phyloP scores from a whole-genome alignment of 2,113 vertebrate species.

The Zingel zingel region DNA sequence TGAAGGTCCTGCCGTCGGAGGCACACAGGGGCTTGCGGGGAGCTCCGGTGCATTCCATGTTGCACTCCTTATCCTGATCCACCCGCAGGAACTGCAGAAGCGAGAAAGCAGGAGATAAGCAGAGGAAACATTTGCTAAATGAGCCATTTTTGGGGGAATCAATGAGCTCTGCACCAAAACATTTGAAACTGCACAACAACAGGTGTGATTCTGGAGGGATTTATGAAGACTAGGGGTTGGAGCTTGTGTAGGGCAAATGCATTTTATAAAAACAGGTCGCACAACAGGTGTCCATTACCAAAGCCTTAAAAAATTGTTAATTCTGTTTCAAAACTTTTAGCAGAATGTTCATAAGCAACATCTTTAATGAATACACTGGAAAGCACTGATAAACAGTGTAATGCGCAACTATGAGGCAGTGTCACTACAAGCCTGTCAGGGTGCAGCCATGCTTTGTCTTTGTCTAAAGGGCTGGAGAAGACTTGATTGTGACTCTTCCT shows the following conservation, averaged over 20 bases:
- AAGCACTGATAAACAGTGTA: constrained; percentile 26
- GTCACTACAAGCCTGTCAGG: constrained; percentile 46
- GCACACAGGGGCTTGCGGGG: constrained; percentile 93
- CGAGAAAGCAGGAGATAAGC: constrained; percentile 43
- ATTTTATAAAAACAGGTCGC: constrained; percentile 7
- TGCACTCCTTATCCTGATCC: constrained; percentile 97
- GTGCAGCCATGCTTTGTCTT: constrained; percentile 57
- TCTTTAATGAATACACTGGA: constrained; percentile 1
- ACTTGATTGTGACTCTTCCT: constrained; percentile 59
- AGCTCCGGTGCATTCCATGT: constrained; percentile 89
- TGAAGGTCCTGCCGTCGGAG: constrained; percentile 95
- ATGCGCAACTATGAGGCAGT: constrained; percentile 16
- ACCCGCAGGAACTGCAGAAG: constrained; percentile 91
- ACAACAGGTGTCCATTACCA: neutral
- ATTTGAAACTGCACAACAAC: constrained; percentile 31
- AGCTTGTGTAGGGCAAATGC: constrained; percentile 13
- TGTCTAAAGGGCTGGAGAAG: constrained; percentile 35
- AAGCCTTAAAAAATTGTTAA: constrained; percentile 3
- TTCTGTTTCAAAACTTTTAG: constrained; percentile 14
- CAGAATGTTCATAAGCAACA: neutral
- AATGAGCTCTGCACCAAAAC: constrained; percentile 28
- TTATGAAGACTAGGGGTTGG: constrained; percentile 17
- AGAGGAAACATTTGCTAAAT: constrained; percentile 32
- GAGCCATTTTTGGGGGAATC: constrained; percentile 12
- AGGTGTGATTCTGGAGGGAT: constrained; percentile 36